These are phyloP conservation scores for Blastomussa wellsi DNA, from an alignment of 92 coral and sea anemone genomes.

Conservation along the genomic window DNA sequence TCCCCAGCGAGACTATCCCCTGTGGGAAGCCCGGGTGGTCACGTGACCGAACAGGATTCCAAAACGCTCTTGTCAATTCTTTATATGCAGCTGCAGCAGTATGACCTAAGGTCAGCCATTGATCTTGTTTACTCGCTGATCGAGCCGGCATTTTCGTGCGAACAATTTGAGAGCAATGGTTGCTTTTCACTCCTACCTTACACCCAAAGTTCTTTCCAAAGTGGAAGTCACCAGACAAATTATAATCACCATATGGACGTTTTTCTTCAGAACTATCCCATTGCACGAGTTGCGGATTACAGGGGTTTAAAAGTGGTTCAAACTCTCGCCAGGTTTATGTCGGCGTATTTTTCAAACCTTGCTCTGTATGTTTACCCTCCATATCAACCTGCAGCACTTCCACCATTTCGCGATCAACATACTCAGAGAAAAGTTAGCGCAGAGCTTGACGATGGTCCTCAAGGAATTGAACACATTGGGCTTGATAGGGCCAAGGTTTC, in stretches of 20 bases:
- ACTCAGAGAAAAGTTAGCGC: slow-evolving; percentile 18
- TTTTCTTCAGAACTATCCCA: slow-evolving; percentile 75
- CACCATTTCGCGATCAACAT: slow-evolving; percentile 52
- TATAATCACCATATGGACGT: slow-evolving; percentile 59
- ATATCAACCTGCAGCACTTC: slow-evolving; percentile 65
- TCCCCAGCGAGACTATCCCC: slow-evolving; percentile 23
- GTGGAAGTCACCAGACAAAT: slow-evolving; percentile 56
- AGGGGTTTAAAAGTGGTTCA: slow-evolving; percentile 84
- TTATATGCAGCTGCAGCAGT: slow-evolving; percentile 82
- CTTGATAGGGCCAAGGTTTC: slow-evolving; percentile 75
- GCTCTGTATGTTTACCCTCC: slow-evolving; percentile 81
- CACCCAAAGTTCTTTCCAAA: slow-evolving; percentile 45
- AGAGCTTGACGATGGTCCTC: slow-evolving; percentile 31
- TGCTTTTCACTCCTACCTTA: slow-evolving; percentile 57
- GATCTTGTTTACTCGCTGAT: slow-evolving; percentile 81
- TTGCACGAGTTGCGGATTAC: slow-evolving; percentile 77
- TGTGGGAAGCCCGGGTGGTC: slow-evolving; percentile 7
- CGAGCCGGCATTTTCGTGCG: slow-evolving; percentile 61
- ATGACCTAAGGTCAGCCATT: slow-evolving; percentile 82
- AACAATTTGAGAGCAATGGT: slow-evolving; percentile 52
- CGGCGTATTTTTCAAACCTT: slow-evolving; percentile 91
- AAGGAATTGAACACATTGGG: slow-evolving; percentile 51
- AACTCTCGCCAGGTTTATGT: slow-evolving; percentile 86
- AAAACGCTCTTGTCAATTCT: slow-evolving; percentile 82
- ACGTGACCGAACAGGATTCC: slow-evolving; percentile 55